These are phyloP conservation scores for Chesias legatella DNA, from an alignment of 2,888 invertebrate species.

Conservation along the genomic window DNA sequence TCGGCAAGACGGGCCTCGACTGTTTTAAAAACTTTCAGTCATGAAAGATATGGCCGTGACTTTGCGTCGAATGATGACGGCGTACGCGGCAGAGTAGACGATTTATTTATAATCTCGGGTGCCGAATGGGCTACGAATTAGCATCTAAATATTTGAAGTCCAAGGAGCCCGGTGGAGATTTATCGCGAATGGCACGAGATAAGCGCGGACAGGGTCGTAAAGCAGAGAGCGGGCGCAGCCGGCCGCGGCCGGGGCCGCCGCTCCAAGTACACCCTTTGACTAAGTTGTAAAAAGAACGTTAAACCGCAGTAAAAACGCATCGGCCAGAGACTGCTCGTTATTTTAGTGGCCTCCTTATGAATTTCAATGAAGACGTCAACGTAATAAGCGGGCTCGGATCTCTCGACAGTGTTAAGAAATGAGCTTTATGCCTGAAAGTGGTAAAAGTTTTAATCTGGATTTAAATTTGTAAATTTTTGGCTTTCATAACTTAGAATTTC, in stretches of 20 bases:
- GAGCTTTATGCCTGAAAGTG: constrained; percentile 29
- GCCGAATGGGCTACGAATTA: constrained; percentile 77
- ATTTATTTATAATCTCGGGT: constrained; percentile 79
- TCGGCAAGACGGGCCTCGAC: constrained; percentile 41
- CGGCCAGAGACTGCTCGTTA: constrained; percentile 61
- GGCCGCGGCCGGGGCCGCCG: constrained; percentile 32
- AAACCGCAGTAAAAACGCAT: constrained; percentile 80
- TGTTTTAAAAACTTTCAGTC: constrained; percentile 70
- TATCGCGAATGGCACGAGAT: constrained; percentile 72
- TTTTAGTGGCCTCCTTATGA: constrained; percentile 74
- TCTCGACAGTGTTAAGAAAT: constrained; percentile 47
- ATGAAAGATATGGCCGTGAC: constrained; percentile 71
- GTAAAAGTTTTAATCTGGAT: constrained; percentile 20
- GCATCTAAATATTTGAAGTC: constrained; percentile 80
- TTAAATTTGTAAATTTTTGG: constrained; percentile 25
- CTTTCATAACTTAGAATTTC: not conserved
- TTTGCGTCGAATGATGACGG: constrained; percentile 56
- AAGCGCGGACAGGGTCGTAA: constrained; percentile 74
- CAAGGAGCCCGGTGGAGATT: constrained; percentile 73
- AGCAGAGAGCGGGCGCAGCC: constrained; percentile 51
- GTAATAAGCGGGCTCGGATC: constrained; percentile 47
- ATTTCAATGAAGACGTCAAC: constrained; percentile 73
- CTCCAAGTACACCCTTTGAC: constrained; percentile 69
- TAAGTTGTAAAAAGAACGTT: constrained; percentile 79
- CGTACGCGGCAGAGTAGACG: constrained; percentile 47